Evolutionary conservation across 2,797 vertebrate species (phyloP).

Genomic region (Acanthis flammea): DNA sequence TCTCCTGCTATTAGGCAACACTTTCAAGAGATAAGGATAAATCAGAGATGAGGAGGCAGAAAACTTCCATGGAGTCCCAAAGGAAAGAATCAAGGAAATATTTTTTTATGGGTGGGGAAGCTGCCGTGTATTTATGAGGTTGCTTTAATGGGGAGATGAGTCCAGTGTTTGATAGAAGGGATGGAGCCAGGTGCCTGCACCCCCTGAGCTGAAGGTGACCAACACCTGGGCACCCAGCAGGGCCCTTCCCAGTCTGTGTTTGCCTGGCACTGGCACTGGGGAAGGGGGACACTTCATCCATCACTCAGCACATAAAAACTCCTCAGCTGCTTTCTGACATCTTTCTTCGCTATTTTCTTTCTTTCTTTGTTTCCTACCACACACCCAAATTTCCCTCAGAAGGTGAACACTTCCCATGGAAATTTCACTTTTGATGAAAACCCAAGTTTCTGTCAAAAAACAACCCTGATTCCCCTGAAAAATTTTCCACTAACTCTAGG

Average conservation of each 20-base stretch:
- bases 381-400: background rate
- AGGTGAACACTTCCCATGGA: slow-evolving; percentile 9
- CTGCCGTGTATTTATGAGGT: background rate
- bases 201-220: background rate
- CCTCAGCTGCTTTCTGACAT: background rate
- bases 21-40: background rate
- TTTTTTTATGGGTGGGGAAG: background rate
- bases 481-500: slow-evolving; percentile 1
- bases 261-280: background rate
- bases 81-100: background rate
- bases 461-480: background rate
- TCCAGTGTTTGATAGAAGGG: background rate
- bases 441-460: slow-evolving; percentile 48
- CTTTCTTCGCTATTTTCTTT: accelerated
- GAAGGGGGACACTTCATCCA: background rate
- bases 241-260: background rate
- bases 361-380: background rate
- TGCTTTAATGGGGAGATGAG: background rate
- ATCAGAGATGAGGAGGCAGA: background rate
- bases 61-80: background rate
- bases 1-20: background rate
- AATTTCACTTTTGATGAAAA: slow-evolving; percentile 34
- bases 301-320: background rate
- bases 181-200: background rate
- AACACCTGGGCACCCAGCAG: background rate